These are phyloP conservation scores for Saturnia japonica DNA, from an alignment of 2,888 invertebrate species.

Conservation along the genomic window DNA sequence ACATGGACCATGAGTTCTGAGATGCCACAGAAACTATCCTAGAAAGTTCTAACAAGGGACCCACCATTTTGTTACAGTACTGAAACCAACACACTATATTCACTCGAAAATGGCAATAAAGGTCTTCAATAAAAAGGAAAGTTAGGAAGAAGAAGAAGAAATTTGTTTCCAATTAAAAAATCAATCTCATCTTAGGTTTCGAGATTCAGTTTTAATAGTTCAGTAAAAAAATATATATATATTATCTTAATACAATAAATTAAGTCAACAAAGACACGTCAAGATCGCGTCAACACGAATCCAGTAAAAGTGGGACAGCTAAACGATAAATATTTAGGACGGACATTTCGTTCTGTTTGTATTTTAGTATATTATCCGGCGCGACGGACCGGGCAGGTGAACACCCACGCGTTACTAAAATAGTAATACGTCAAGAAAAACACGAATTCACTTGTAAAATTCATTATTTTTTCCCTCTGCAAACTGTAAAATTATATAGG, in stretches of 20 bases:
- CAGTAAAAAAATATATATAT: background rate
- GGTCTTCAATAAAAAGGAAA: too few relatives aligned
- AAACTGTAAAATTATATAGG: background rate
- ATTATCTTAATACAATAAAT: background rate
- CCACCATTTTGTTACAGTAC: too few relatives aligned
- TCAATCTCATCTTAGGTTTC: too few relatives aligned
- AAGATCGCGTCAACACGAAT: slow-evolving; percentile 22
- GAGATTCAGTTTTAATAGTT: background rate
- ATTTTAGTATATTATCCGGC: slow-evolving; percentile 19
- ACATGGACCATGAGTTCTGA: too few relatives aligned
- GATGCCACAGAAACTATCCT: too few relatives aligned
- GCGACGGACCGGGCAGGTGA: slow-evolving; percentile 22
- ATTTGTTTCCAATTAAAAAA: too few relatives aligned
- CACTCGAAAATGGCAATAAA: too few relatives aligned
- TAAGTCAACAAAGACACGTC: slow-evolving; percentile 22
- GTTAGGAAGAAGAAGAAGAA: too few relatives aligned
- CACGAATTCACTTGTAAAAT: slow-evolving; percentile 12
- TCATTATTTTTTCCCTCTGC: slow-evolving; percentile 7
- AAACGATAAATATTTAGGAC: slow-evolving; percentile 31
- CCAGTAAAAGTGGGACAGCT: slow-evolving; percentile 31
- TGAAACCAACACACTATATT: too few relatives aligned
- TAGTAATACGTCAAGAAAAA: slow-evolving; percentile 20
- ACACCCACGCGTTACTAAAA: slow-evolving; percentile 25
- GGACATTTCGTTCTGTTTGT: slow-evolving; percentile 18
- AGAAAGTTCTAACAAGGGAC: too few relatives aligned